Base-by-base conservation (phyloP, 1,140 invertebrate genomes). In the Belonocnema kinseyi region DNA sequence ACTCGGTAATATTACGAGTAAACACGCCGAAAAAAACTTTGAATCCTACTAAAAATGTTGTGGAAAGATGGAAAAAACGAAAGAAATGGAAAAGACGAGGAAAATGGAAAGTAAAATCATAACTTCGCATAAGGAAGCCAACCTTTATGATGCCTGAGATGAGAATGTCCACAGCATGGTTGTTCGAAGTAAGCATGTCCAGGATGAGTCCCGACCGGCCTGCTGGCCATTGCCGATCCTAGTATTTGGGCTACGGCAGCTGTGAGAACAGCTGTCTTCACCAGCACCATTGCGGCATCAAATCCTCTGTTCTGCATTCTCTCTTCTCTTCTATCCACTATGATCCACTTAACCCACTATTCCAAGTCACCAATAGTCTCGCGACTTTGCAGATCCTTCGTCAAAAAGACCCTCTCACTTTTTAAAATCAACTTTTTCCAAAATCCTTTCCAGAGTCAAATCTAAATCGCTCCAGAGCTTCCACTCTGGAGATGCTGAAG, bases 141-240 rank as follows among this genome's bases (percentile, higher is more conserved):
- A 92, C 91, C 91, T 92, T 92, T 91, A 75, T 92, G 91, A 85
- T 92, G 91, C 77, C 91, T 88, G 33, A 92, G 89, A 80, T 90
- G 91, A 71, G 90, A 90, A 61, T 87, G 87, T 77, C 90, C 90
- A 81, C 91, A 92, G 80, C 90, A 92, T 73, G 91, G 91, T 77
- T 92, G 91, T 74, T 92, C 91, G 82, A 91, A 92, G 80, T 92
- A 91, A 83, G 90, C 90, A 77, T 91, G 91, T n/a, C 91, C 90
- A 21, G 89, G 89, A 83, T 92, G 91, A 70, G 89, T 85, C 10
- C 90, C 90, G 73, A 86, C 79, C 66, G 89, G 89, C 81, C 90
- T 88, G 79, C 72, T 86, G 10, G 88, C 90, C 53, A 82, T 72
- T 75, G 85, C 85, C 50, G 85, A 84, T 66, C 85, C 85, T 51